These are phyloP conservation scores for Empidonax traillii DNA, from an alignment of 2,113 vertebrate species.

Conservation along the genomic window DNA sequence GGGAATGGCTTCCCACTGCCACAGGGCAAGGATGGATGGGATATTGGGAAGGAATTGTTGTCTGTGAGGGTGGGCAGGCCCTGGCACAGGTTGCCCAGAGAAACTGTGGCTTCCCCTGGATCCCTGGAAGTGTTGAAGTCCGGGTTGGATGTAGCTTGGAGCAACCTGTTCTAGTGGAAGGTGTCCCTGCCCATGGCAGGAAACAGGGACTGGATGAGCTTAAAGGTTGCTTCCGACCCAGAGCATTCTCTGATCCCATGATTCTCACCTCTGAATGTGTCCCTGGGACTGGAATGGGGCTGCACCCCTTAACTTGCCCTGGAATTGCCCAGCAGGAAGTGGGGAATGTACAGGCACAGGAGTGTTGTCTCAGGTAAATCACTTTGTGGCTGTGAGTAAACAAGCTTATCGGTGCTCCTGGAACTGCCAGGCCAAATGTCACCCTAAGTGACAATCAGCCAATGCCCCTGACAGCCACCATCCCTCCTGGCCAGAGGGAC, in stretches of 20 bases:
- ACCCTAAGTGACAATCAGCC: neutral
- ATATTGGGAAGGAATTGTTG: neutral
- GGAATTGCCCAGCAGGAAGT: neutral
- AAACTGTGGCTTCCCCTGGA: neutral
- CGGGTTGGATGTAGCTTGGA: accelerated
- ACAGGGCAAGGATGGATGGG: neutral
- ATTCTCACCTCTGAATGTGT: neutral
- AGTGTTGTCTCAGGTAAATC: accelerated
- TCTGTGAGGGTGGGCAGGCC: accelerated
- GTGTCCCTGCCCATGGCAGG: neutral
- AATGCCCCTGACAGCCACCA: neutral
- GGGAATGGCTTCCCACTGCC: neutral
- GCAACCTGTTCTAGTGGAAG: accelerated
- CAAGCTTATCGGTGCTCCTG: neutral
- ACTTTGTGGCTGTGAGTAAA: neutral
- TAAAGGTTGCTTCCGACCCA: neutral
- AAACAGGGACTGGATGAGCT: neutral
- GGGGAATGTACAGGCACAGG: accelerated
- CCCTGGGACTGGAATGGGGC: neutral
- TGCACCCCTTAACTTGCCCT: accelerated
- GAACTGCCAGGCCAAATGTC: neutral
- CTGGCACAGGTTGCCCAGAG: neutral
- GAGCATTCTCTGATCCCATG: neutral
- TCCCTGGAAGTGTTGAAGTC: accelerated
- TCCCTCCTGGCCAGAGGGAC: neutral